phyloP scores from a whole-genome alignment of 2,888 invertebrate genomes.

The Clostera curtula region DNA sequence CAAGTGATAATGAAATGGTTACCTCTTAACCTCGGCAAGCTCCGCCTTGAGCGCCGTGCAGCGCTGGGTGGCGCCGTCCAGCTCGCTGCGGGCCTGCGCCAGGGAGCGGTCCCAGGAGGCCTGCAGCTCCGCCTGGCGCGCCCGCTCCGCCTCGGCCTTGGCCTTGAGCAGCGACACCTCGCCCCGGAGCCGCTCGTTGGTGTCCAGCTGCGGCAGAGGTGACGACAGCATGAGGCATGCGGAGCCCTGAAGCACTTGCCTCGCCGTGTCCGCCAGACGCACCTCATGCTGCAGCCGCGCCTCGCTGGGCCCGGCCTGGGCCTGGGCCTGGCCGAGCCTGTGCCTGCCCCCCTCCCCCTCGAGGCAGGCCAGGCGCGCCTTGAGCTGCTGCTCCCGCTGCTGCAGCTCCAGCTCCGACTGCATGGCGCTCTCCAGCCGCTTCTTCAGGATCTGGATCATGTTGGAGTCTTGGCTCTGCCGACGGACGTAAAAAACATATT shows the following conservation, averaged over 20 bases:
- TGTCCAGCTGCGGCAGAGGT: constrained; percentile 52
- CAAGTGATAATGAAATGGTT: too few relatives aligned
- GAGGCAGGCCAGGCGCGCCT: constrained; percentile 45
- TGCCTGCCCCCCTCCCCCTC: constrained; percentile 22
- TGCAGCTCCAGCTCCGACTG: constrained; percentile 78
- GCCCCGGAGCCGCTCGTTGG: constrained; percentile 57
- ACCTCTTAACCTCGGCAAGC: constrained; percentile 50
- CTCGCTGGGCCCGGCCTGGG: constrained; percentile 9
- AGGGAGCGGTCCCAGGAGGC: constrained; percentile 53
- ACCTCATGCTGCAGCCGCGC: constrained; percentile 37
- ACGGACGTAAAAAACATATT: too few relatives aligned
- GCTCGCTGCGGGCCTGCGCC: constrained; percentile 47
- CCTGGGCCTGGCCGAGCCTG: constrained; percentile 3
- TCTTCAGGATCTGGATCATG: constrained; percentile 78
- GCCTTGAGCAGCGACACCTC: constrained; percentile 67
- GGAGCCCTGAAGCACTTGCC: neutral
- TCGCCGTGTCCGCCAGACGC: neutral
- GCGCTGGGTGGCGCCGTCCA: constrained; percentile 33
- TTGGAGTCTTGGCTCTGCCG: constrained; percentile 78
- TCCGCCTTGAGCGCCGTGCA: constrained; percentile 46
- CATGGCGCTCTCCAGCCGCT: constrained; percentile 78
- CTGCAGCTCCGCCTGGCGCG: constrained; percentile 56
- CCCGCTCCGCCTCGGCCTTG: constrained; percentile 68
- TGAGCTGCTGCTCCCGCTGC: constrained; percentile 70
- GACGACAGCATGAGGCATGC: neutral